Percentiles rank a stretch among this genome's conserved stretches.
phyloP scores from a whole-genome alignment of 2,797 vertebrate species.

The Sebastes melanostomus region DNA sequence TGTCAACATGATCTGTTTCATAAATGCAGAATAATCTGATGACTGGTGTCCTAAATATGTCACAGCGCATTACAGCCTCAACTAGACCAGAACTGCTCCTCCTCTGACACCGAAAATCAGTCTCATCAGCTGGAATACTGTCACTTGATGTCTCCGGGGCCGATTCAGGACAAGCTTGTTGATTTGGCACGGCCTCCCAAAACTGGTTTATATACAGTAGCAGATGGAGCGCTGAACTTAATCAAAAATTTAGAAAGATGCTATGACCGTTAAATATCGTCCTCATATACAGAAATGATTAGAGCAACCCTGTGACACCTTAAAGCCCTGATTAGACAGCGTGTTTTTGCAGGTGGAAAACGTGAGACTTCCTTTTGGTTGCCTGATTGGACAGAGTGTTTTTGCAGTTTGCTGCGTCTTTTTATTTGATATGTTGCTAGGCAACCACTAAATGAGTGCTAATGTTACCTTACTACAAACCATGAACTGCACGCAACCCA shows the following conservation, averaged over 20 bases:
- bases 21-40: conserved; percentile 57
- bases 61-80: conserved; percentile 48
- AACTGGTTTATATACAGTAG: background rate
- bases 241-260: background rate
- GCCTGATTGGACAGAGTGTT: too few relatives aligned
- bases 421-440: too few relatives aligned
- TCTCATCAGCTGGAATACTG: conserved; percentile 32
- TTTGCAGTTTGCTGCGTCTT: too few relatives aligned
- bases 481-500: too few relatives aligned
- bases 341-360: too few relatives aligned
- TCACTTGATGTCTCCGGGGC: conserved; percentile 22
- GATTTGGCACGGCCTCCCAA: background rate
- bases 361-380: too few relatives aligned
- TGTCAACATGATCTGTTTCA: conserved; percentile 47
- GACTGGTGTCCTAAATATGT: conserved; percentile 70
- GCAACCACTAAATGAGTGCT: too few relatives aligned
- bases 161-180: conserved; percentile 27
- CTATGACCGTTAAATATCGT: background rate
- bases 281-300: background rate
- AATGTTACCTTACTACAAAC: too few relatives aligned
- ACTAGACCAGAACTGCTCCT: conserved; percentile 18
- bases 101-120: conserved; percentile 47
- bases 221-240: background rate
- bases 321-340: too few relatives aligned
- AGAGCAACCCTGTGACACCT: background rate